Evolutionary conservation across 2,113 vertebrate genomes (phyloP), one percentile per base, ranked within the genome.

Genomic region (Eidolon helvum): DNA sequence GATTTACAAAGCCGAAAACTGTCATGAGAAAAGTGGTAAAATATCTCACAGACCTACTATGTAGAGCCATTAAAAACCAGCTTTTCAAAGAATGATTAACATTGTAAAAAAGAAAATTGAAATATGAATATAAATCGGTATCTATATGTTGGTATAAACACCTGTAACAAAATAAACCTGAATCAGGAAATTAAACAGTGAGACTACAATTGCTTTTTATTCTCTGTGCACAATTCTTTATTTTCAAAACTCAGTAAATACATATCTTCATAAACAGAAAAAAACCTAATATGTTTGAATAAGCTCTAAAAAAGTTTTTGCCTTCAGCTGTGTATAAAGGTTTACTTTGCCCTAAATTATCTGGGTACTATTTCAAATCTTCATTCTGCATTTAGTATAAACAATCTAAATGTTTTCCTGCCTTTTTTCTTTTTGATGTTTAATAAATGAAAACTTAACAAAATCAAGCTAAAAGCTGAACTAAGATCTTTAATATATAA

Each of bases 401-500:
- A 89, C 18, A 96, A 93, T 55, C 26, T 93, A 87, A 93, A 91
- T 38, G 45, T 45, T 87, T 79, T 90, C 45, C 35, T 78, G 14
- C 28, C 24, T 61, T 35, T 87, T 84, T 57, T 77, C 18, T 24
- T 93, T 93, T 66, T 75, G 18, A 82, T 53, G 10, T 86, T 90
- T 91, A 75, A 95, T 79, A 89, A 69, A 77, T 72, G 87, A 89
- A 93, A 97, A 11, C 35, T 61, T 74, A 72, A 89, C 7, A 87
- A 87, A 88, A 63, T 63, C 45, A 84, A 74, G n/a, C 24, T 92
- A 86, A 78, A 87, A 87, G 50, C 9, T 92, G 40, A 91, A 83
- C 53, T 85, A 86, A 71, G 43, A 57, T 72, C 24, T 94, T 92
- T 43, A 90, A 77, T 21, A 77, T 6, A 16, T 43, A 91, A 86